Evolutionary conservation across 1,140 invertebrate species (phyloP), one percentile per base, ranked within the genome.

Genomic region (Eurytemora carolleeae): DNA sequence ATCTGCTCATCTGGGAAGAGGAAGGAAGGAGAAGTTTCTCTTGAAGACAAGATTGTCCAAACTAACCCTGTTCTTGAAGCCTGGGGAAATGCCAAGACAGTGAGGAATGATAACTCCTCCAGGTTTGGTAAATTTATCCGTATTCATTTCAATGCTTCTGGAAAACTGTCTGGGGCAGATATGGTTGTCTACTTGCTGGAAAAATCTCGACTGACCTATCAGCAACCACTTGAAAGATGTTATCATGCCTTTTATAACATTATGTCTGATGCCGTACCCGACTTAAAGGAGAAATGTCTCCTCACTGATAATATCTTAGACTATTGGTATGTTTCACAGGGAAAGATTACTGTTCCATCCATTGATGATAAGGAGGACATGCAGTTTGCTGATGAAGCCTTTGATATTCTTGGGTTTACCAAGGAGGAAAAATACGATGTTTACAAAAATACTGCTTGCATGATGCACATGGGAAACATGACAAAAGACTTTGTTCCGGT

Each of bases 181-280:
- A 99, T 99, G 79, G 95, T 98, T 78, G 95, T 91, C 69, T 98
- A 99, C 80, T 80, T 99, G 78, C 80, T 99, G 71, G 96, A 99
- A 78, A 99, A 99, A 77, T 97, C 96, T 76, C 91, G 96, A 87
- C 95, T 99, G 76, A 98, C 98, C 76, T 98, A 93, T 71, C 95
- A 99, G 78, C 92, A 96, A 73, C 72, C 87, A 66, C 78, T 95
- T 67, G 96, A 99, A 78, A 85, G 96, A 76, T 98, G 95, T 67
- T 99, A 98, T 81, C 96, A 99, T 76, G 98, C 99, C 75, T 99
- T 99, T 87, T 99, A 99, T 81, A 95, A 98, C 75, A 86, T 99
- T 71, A 93, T 96, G 87, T 98, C 94, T 69, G 89, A 87, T 65
- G 80, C 86, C 64, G 85, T 95, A 26, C 67, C 79, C 31, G 83